These are phyloP conservation scores for Aphelenchoides avenae DNA, from an alignment of 1,140 invertebrate species.

Conservation along the genomic window DNA sequence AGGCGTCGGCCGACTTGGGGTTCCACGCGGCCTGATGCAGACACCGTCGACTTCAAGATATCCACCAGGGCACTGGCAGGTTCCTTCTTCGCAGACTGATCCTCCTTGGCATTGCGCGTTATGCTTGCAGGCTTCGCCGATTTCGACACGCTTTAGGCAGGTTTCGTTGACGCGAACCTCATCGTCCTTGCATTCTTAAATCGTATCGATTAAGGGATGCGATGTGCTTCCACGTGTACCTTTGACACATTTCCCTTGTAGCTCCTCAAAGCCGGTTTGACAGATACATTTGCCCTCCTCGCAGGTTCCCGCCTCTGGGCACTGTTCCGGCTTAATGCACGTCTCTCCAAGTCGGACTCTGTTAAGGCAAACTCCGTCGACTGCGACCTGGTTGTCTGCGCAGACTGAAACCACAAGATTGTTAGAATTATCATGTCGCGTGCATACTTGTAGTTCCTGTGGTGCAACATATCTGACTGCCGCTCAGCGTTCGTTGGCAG, in stretches of 20 bases:
- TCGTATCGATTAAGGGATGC: neutral
- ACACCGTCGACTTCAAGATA: constrained; percentile 33
- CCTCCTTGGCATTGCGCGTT: constrained; percentile 51
- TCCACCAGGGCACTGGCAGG: constrained; percentile 49
- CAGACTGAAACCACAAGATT: constrained; percentile 32
- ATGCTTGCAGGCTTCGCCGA: constrained; percentile 42
- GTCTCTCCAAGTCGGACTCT: constrained; percentile 45
- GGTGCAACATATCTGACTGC: constrained; percentile 56
- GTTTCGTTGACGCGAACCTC: constrained; percentile 38
- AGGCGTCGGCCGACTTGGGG: no score
- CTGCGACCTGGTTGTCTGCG: constrained; percentile 53
- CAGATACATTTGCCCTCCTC: constrained; percentile 52
- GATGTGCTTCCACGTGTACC: constrained; percentile 20
- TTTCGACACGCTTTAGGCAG: constrained; percentile 38
- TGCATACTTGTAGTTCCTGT: constrained; percentile 44
- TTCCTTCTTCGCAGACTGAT: constrained; percentile 39
- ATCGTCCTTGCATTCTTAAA: constrained; percentile 36
- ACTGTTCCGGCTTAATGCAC: constrained; percentile 49
- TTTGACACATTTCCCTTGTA: constrained; percentile 42
- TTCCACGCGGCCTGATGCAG: constrained; percentile 22
- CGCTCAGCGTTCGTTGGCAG: constrained; percentile 49
- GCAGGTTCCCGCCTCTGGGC: constrained; percentile 42
- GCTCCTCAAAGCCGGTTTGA: constrained; percentile 28
- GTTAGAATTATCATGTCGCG: neutral
- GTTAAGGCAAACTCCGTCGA: constrained; percentile 55